A percentile compares a stretch with the other conserved stretches of the same genome.
Conservation (phyloP, 2,888 invertebrate species). For the Ariolimax columbianus region DNA sequence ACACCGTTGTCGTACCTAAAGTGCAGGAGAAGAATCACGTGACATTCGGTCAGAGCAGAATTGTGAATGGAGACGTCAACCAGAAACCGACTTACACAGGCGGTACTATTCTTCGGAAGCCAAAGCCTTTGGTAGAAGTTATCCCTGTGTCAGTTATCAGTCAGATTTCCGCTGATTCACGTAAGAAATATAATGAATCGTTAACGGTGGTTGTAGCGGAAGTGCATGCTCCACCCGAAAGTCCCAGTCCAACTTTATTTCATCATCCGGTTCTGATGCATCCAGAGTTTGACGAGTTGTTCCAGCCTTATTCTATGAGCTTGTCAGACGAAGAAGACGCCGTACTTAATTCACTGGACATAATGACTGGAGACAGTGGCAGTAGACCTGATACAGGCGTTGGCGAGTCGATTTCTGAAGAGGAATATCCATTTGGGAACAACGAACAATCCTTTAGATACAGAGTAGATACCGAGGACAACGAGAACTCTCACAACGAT, state of each 20-base stretch:
- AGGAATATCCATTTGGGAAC: conserved; percentile 1
- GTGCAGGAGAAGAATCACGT: not conserved
- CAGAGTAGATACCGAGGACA: not conserved
- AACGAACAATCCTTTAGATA: not conserved
- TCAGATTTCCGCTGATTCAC: not conserved
- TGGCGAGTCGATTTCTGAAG: conserved; percentile 13
- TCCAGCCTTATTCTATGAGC: too few relatives aligned
- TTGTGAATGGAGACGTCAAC: not conserved
- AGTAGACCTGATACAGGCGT: conserved; percentile 21
- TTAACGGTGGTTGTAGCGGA: conserved; percentile 5
- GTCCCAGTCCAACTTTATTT: not conserved
- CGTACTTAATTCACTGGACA: not conserved
- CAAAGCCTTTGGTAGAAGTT: not conserved
- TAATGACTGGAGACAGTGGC: not conserved
- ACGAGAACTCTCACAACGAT: not conserved
- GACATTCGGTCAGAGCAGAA: too few relatives aligned
- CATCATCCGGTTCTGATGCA: too few relatives aligned
- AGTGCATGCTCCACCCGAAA: not conserved
- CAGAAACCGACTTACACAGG: not conserved
- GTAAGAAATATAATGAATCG: not conserved
- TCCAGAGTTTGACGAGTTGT: not conserved
- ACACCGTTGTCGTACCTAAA: not conserved
- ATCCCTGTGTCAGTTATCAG: not conserved
- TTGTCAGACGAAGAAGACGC: not conserved
- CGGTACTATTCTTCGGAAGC: not conserved